Conservation (phyloP, 2,113 vertebrate species). For the Misgurnus anguillicaudatus region DNA sequence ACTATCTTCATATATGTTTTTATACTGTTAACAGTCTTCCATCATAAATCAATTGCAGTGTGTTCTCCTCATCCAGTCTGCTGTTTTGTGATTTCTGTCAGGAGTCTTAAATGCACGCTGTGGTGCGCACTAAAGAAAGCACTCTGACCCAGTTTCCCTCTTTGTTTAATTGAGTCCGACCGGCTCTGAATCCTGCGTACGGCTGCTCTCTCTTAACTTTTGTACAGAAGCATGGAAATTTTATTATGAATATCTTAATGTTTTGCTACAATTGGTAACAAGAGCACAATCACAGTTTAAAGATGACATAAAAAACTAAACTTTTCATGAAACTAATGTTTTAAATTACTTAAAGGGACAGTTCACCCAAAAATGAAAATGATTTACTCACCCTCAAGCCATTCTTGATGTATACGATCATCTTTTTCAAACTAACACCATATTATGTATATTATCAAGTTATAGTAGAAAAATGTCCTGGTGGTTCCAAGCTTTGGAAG, state of each 20-base stretch:
- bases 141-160: constrained; percentile 33
- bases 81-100: constrained; percentile 23
- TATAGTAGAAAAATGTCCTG: too few species aligned
- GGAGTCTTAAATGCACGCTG: constrained; percentile 28
- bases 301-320: neutral
- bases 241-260: constrained; percentile 19
- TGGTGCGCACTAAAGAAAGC: constrained; percentile 21
- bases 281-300: constrained; percentile 49
- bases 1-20: neutral
- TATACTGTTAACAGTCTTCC: constrained; percentile 39
- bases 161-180: constrained; percentile 34
- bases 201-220: constrained; percentile 24
- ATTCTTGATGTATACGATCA: too few species aligned
- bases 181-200: constrained; percentile 13
- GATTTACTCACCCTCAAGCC: too few species aligned
- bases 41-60: constrained; percentile 22
- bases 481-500: too few species aligned
- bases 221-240: constrained; percentile 15
- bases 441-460: too few species aligned
- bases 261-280: constrained; percentile 31
- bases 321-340: neutral
- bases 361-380: too few species aligned
- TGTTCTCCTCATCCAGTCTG: constrained; percentile 30
- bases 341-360: too few species aligned
- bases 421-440: too few species aligned